phyloP scores from a whole-genome alignment of 2,888 invertebrate genomes.

The Diloba caeruleocephala region DNA sequence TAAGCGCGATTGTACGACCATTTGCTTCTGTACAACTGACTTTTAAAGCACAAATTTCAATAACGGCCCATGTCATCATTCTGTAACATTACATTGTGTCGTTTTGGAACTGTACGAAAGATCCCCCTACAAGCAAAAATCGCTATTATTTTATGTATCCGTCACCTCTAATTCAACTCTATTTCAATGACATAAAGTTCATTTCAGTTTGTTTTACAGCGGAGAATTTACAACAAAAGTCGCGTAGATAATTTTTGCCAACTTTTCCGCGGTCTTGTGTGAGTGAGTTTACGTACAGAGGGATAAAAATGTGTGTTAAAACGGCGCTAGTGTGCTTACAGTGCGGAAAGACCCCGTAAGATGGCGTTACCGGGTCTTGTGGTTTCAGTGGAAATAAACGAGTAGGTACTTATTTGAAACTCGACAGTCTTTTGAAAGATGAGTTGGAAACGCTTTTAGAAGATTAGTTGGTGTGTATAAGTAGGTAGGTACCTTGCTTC shows the following conservation, averaged over 20 bases:
- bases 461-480: conserved; percentile 57
- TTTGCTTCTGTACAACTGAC: conserved; percentile 18
- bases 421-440: conserved; percentile 68
- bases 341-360: conserved; percentile 65
- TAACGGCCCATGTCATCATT: conserved; percentile 51
- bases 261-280: conserved; percentile 72
- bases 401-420: conserved; percentile 55
- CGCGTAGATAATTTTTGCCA: conserved; percentile 70
- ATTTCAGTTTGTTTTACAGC: conserved; percentile 31
- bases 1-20: conserved; percentile 37
- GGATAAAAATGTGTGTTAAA: conserved; percentile 69
- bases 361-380: conserved; percentile 74
- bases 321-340: conserved; percentile 81
- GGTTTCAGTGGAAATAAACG: conserved; percentile 62
- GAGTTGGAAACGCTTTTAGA: conserved; percentile 71
- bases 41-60: conserved; percentile 25
- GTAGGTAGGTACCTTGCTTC: conserved; percentile 41
- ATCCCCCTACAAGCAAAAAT: conserved; percentile 55
- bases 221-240: conserved; percentile 51
- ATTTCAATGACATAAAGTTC: rapidly evolving
- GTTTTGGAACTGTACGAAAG: conserved; percentile 46
- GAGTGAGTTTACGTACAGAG: conserved; percentile 66
- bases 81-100: conserved; percentile 41
- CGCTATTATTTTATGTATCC: conserved; percentile 37
- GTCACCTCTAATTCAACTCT: conserved; percentile 45